Conservation (phyloP, 2,888 invertebrate species). For the Mylabris sibirica region DNA sequence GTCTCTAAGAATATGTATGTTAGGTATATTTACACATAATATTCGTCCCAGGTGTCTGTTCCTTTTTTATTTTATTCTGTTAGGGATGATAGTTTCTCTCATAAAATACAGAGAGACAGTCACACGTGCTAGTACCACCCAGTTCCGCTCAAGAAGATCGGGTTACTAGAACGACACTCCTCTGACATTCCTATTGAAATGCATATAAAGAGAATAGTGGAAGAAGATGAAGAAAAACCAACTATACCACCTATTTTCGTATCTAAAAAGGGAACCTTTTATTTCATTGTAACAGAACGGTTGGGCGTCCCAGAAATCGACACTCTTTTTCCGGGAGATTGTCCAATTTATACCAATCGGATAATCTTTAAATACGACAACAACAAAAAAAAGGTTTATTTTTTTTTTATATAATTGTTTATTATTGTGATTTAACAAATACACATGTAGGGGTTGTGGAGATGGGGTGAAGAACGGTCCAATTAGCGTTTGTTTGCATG, state of each 20-base stretch:
- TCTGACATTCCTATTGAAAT: constrained; percentile 42
- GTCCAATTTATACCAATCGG: constrained; percentile 3
- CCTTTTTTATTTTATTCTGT: constrained; percentile 44
- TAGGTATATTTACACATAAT: too few species aligned
- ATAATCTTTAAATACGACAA: neutral
- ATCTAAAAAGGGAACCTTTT: neutral
- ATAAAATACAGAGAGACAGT: constrained; percentile 27
- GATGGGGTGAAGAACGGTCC: neutral
- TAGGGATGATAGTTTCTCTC: neutral
- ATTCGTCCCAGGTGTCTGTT: constrained; percentile 57
- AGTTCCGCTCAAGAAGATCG: constrained; percentile 60
- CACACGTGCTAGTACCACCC: constrained; percentile 61
- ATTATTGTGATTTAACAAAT: neutral
- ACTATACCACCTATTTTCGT: constrained; percentile 2
- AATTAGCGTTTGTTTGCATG: constrained; percentile 26
- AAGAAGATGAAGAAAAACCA: neutral
- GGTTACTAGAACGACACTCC: constrained; percentile 58
- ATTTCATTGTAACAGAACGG: constrained; percentile 12
- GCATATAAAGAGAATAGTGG: neutral
- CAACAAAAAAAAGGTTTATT: neutral
- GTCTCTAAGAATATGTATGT: constrained; percentile 33
- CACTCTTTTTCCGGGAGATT: constrained; percentile 19
- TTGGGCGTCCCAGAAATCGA: neutral
- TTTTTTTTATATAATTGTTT: neutral
- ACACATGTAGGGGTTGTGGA: neutral